A percentile compares a stretch with the other conserved stretches of the same genome.
These are phyloP conservation scores for Drosophila suzukii DNA, from an alignment of 1,140 invertebrate genomes.

Conservation along the genomic window DNA sequence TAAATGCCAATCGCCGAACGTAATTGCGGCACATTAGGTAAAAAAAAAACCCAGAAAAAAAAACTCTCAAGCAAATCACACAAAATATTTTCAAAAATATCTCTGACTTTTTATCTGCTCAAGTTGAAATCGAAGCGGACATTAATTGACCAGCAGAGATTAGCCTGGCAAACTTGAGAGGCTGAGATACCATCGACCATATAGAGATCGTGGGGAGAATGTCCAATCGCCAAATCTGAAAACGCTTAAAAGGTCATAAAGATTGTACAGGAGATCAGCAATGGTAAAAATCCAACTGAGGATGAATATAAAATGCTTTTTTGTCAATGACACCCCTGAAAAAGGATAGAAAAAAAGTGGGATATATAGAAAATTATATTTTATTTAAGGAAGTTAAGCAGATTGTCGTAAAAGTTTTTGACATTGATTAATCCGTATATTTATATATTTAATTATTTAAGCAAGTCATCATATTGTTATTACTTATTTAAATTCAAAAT, in stretches of 20 bases:
- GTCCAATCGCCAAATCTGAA: constrained; percentile 24
- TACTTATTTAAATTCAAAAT: not conserved
- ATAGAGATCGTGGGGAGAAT: constrained; percentile 40
- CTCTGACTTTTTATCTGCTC: constrained; percentile 63
- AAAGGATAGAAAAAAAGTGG: not conserved
- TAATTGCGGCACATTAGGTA: constrained; percentile 72
- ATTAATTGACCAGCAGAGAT: constrained; percentile 70
- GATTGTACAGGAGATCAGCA: not conserved
- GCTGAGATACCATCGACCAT: constrained; percentile 43
- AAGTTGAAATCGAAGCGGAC: constrained; percentile 72
- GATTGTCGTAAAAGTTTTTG: not conserved
- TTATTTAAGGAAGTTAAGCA: not conserved
- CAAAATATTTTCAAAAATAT: constrained; percentile 60
- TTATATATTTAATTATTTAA: not conserved
- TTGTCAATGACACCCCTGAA: not conserved
- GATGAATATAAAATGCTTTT: not conserved
- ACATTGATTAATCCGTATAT: not conserved
- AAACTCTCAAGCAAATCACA: constrained; percentile 31
- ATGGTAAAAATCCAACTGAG: not conserved
- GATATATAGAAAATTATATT: not conserved
- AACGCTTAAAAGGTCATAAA: constrained; percentile 25
- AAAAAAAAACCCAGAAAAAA: constrained; percentile 25
- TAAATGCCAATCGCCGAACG: constrained; percentile 71
- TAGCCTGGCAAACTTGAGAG: constrained; percentile 38
- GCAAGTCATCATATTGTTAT: not conserved